Conservation (phyloP, 2,888 invertebrate species). For the Lacanobia oleracea region DNA sequence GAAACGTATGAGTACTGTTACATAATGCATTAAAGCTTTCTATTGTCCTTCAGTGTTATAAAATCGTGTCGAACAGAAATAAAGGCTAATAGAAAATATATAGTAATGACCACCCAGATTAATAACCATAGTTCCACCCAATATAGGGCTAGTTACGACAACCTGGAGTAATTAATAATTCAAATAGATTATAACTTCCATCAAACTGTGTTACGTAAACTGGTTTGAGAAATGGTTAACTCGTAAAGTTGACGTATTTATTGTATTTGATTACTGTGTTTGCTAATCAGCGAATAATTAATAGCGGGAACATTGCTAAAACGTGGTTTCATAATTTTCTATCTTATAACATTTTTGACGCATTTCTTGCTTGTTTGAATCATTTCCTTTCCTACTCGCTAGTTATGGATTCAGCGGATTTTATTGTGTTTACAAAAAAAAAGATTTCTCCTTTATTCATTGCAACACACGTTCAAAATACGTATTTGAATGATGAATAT, state of each 20-base stretch:
- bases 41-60: conserved; percentile 28
- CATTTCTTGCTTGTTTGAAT: too few relatives aligned
- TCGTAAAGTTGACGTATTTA: conserved; percentile 23
- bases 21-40: conserved; percentile 32
- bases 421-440: not conserved
- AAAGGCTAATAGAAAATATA: conserved; percentile 9
- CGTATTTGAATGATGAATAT: too few relatives aligned
- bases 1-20: not conserved
- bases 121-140: conserved; percentile 16
- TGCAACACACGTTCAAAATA: too few relatives aligned
- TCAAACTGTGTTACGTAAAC: conserved; percentile 37
- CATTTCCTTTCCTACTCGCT: not conserved
- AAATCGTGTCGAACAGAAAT: conserved; percentile 31
- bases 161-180: conserved; percentile 40
- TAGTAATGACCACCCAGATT: not conserved
- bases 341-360: not conserved
- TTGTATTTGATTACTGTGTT: conserved; percentile 26
- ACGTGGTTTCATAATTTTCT: not conserved
- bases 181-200: conserved; percentile 41
- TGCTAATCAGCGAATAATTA: not conserved
- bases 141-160: conserved; percentile 41
- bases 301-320: not conserved
- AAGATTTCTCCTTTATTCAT: not conserved
- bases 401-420: not conserved
- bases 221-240: conserved; percentile 12